These are phyloP conservation scores for Hololepta plana DNA, from an alignment of 2,888 invertebrate genomes.

Conservation along the genomic window DNA sequence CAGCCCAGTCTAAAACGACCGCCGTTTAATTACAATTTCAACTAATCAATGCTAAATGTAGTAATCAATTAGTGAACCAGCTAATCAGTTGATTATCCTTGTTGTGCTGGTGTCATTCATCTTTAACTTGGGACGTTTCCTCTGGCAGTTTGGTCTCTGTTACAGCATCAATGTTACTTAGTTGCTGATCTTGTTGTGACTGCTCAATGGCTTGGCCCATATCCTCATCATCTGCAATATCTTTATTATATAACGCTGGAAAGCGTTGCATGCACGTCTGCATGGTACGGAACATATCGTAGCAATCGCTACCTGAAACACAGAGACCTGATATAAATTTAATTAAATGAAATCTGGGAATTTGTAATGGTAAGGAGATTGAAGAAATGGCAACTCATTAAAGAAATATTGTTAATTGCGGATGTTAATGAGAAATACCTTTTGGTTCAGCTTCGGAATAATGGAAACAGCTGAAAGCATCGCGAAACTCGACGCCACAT, in stretches of 20 bases:
- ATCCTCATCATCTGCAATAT: conserved; percentile 39
- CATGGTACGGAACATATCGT: conserved; percentile 78
- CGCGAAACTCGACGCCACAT: conserved; percentile 82
- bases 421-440: conserved; percentile 29
- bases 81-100: too few species aligned
- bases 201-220: conserved; percentile 9
- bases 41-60: too few species aligned
- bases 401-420: background rate
- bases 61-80: too few species aligned
- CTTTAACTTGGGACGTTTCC: too few species aligned
- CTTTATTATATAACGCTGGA: conserved; percentile 68
- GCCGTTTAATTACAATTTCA: too few species aligned
- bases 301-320: conserved; percentile 59
- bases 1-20: too few species aligned
- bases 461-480: conserved; percentile 91
- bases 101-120: too few species aligned
- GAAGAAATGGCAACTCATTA: conserved; percentile 1
- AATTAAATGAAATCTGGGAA: background rate
- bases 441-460: conserved; percentile 79
- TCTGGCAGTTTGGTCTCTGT: too few species aligned
- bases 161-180: too few species aligned
- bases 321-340: conserved; percentile 5
- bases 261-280: conserved; percentile 77
- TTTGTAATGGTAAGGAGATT: conserved; percentile 2
- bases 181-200: conserved; percentile 10